These are phyloP conservation scores for Diadema setosum DNA, from an alignment of 35 echinoderm and acorn worm genomes.

Conservation along the genomic window DNA sequence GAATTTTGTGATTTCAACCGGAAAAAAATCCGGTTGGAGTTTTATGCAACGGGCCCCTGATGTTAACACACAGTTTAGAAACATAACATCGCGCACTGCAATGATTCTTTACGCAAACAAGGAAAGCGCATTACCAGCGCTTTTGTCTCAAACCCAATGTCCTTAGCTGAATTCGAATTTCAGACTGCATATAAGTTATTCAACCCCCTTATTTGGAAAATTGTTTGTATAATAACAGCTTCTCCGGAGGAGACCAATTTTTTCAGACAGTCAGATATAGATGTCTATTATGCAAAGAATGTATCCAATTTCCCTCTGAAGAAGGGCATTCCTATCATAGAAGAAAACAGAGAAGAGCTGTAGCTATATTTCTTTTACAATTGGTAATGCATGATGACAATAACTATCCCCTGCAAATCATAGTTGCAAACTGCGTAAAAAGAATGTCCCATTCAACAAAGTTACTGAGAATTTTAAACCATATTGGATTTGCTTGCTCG, in stretches of 20 bases:
- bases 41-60: no score
- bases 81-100: no score
- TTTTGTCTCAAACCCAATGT: neutral
- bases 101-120: neutral
- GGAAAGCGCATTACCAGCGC: neutral
- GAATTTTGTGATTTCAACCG: no score
- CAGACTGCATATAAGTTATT: neutral
- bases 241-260: neutral
- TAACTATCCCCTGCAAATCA: slow-evolving; percentile 42
- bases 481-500: slow-evolving; percentile 3
- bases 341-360: neutral
- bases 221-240: neutral
- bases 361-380: slow-evolving; percentile 3
- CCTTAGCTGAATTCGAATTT: neutral
- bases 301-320: neutral
- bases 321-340: neutral
- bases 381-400: slow-evolving; percentile 26
- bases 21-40: no score
- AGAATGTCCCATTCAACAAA: slow-evolving; percentile 23
- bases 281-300: neutral
- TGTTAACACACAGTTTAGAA: no score
- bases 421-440: slow-evolving; percentile 14
- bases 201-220: neutral
- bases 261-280: neutral
- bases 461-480: slow-evolving; percentile 28